Conservation (phyloP, 2,888 invertebrate genomes). For the Torymus aiolomorphi region DNA sequence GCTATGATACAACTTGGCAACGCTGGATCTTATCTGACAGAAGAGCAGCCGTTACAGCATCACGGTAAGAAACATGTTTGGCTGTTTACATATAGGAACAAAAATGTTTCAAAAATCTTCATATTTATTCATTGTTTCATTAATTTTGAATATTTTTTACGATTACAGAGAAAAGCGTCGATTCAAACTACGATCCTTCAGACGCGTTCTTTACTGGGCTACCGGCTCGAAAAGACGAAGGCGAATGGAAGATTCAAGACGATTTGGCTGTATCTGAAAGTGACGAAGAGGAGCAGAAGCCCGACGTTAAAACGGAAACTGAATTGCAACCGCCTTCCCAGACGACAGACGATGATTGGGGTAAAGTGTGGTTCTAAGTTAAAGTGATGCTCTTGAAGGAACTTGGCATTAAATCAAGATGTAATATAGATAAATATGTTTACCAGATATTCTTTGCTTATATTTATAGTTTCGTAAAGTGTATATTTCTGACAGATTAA, state of each 20-base stretch:
- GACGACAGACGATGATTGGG: conserved; percentile 50
- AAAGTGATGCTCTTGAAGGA: conserved; percentile 1
- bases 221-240: conserved; percentile 72
- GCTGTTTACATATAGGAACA: not conserved
- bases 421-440: conserved; percentile 37
- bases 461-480: conserved; percentile 31
- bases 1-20: conserved; percentile 86
- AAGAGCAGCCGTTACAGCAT: conserved; percentile 71
- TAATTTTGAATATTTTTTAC: conserved; percentile 50
- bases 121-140: not conserved
- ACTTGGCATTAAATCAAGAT: conserved; percentile 39
- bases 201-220: conserved; percentile 84
- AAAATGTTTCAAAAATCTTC: not conserved
- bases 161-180: conserved; percentile 82
- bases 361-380: conserved; percentile 55
- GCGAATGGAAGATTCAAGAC: conserved; percentile 81
- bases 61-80: conserved; percentile 63
- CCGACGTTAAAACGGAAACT: conserved; percentile 27
- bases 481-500: conserved; percentile 39
- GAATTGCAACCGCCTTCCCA: conserved; percentile 24
- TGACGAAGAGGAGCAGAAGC: conserved; percentile 78
- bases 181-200: conserved; percentile 91
- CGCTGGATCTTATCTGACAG: conserved; percentile 80
- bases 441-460: conserved; percentile 20
- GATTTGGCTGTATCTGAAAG: conserved; percentile 88